Base-by-base conservation (phyloP, 2,888 invertebrate genomes). In the Caenorhabditis macrosperma region DNA sequence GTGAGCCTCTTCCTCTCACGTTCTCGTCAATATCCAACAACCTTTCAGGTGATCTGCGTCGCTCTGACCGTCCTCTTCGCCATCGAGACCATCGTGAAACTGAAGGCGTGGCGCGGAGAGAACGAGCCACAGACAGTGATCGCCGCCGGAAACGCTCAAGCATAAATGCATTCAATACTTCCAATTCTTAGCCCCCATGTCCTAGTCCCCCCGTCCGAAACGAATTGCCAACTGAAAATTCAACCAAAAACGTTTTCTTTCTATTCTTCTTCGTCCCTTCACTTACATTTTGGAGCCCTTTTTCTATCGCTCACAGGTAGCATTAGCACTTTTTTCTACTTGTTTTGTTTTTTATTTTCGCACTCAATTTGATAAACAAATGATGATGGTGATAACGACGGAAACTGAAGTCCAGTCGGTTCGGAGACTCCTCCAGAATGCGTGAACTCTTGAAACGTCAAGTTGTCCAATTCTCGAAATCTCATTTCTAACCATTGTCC, bases 81-180 rank as follows among this genome's bases (percentile, higher is more conserved):
- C 35, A 86, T 89, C 38, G 90, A 90, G 76, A 87, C 90, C 7
- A 74, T 90, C 55, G 55, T 88, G 26, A 90, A 90, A 57, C 82
- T 87, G 78, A 88, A 86, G 81, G 87, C 86, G 12, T 90, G 90
- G 90, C 81, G 83, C 67, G 89, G 89, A 44, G 89, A 90, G 61
- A 86, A 89, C 76, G 85, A 82, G 48, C 83, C 85, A 38, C 48
- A 66, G 38, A 72, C 66, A 28, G 77, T 78, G 9, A 44, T 78
- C 26, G 48, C 48, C 20, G 66, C 66, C 41, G 74, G 74, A 48
- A 75, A 75, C 28, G 48, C 66, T 41, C 69, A 69, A 52, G 69
- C 69, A n/a, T 69, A 60, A 54, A 57, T 33, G 22, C 33, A 44
- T 30, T 60, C 41, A 1, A n/a, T n/a, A 1, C 44, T 24, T 7